These are phyloP conservation scores for Anthophora plumipes DNA, from an alignment of 2,888 invertebrate species.

Conservation along the genomic window DNA sequence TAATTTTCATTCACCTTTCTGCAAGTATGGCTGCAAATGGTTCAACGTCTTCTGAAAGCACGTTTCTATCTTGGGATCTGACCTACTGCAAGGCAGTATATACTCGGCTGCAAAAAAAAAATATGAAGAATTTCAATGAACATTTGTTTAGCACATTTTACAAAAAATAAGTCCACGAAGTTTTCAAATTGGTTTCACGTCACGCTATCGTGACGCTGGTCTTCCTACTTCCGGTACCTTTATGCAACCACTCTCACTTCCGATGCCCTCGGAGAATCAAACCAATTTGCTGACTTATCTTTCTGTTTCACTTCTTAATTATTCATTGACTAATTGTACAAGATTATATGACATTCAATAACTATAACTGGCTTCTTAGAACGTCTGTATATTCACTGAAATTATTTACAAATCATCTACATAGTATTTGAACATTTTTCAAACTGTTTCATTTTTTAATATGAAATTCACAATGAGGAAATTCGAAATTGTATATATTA, in stretches of 20 bases:
- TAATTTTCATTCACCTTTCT: conserved; percentile 83
- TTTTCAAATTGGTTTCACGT: too few species aligned
- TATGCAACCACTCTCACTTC: conserved; percentile 69
- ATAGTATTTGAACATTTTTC: not conserved
- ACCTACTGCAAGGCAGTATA: conserved; percentile 89
- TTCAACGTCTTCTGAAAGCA: conserved; percentile 90
- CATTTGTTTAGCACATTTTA: not conserved
- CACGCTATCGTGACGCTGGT: conserved; percentile 27
- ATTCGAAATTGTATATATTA: too few species aligned
- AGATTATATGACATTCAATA: too few species aligned
- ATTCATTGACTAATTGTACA: not conserved
- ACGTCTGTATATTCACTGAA: too few species aligned
- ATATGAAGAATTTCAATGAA: conserved; percentile 46
- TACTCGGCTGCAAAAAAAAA: conserved; percentile 87
- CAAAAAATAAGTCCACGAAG: not conserved
- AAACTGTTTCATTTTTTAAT: not conserved
- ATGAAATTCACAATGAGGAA: too few species aligned
- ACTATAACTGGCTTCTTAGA: not conserved
- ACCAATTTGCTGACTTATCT: not conserved
- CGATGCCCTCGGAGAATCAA: conserved; percentile 24
- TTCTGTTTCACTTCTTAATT: not conserved
- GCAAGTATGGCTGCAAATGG: conserved; percentile 90
- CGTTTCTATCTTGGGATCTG: conserved; percentile 88
- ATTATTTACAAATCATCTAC: not conserved
- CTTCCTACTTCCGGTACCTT: conserved; percentile 49